Percentiles rank a stretch among this genome's conserved stretches.
These are phyloP conservation scores for Danaus plexippus DNA, from an alignment of 1,140 invertebrate genomes.

Conservation along the genomic window DNA sequence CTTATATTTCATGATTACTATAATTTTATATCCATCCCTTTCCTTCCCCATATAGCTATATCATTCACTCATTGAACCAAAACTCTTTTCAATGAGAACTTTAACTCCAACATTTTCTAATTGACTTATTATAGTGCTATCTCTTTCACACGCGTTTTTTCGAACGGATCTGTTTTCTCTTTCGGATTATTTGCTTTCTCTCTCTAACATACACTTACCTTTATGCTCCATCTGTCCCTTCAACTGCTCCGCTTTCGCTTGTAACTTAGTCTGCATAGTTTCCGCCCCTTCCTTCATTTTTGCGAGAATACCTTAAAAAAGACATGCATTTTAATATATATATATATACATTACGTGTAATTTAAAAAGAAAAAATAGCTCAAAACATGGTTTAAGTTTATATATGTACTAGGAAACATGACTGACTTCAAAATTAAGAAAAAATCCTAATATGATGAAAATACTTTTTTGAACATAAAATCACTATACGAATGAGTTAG, in stretches of 20 bases:
- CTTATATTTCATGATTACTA: no score
- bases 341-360: neutral
- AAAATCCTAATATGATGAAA: neutral
- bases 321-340: neutral
- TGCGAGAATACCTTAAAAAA: constrained; percentile 83
- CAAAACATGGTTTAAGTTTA: neutral
- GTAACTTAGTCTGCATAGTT: constrained; percentile 92
- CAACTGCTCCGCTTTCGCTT: constrained; percentile 90
- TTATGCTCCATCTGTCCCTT: constrained; percentile 74
- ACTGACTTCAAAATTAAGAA: neutral
- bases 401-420: constrained; percentile 5
- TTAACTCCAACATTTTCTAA: no score
- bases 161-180: no score
- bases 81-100: no score
- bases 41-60: no score
- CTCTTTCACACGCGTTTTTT: no score
- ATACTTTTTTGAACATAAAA: no score
- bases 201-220: constrained; percentile 67
- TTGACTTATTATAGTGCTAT: no score
- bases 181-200: no score
- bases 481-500: no score
- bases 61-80: no score
- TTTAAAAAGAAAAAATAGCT: neutral
- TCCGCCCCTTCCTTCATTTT: constrained; percentile 98
- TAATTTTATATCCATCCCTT: no score